Evolutionary conservation across 2,113 vertebrate species (phyloP).

Genomic region (Lucifuga dentata): DNA sequence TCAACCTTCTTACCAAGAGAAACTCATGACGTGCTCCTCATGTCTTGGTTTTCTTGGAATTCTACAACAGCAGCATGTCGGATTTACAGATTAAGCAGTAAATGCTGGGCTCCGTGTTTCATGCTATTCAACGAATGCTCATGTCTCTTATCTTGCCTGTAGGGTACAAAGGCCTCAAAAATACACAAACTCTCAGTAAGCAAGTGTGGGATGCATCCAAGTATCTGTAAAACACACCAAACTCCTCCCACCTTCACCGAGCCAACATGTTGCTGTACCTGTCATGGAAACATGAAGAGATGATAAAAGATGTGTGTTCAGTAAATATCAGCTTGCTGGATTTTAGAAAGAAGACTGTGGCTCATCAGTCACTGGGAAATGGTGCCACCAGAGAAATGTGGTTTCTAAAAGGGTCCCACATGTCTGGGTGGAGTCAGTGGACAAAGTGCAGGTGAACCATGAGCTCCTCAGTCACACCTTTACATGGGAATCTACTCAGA

Average conservation of each 20-base stretch:
- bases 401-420: slow-evolving; percentile 28
- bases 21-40: slow-evolving; percentile 72
- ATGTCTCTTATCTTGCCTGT: slow-evolving; percentile 63
- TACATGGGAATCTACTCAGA: slow-evolving; percentile 16
- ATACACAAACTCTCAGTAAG: slow-evolving; percentile 40
- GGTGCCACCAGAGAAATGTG: slow-evolving; percentile 11
- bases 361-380: slow-evolving; percentile 18
- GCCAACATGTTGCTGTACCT: not conserved
- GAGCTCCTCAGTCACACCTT: not conserved
- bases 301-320: not conserved
- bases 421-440: slow-evolving; percentile 18
- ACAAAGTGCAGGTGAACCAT: slow-evolving; percentile 42
- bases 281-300: not conserved
- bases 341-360: not conserved
- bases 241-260: slow-evolving; percentile 18
- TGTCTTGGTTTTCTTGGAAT: slow-evolving; percentile 29
- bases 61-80: slow-evolving; percentile 13
- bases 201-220: slow-evolving; percentile 4
- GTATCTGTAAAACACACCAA: slow-evolving; percentile 16
- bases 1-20: slow-evolving; percentile 75
- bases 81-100: slow-evolving; percentile 20
- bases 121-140: slow-evolving; percentile 3
- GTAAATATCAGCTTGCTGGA: not conserved
- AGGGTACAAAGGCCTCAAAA: slow-evolving; percentile 76
- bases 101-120: slow-evolving; percentile 19